phyloP scores from a whole-genome alignment of 1,140 invertebrate species.

The Cardiocondyla obscurior region DNA sequence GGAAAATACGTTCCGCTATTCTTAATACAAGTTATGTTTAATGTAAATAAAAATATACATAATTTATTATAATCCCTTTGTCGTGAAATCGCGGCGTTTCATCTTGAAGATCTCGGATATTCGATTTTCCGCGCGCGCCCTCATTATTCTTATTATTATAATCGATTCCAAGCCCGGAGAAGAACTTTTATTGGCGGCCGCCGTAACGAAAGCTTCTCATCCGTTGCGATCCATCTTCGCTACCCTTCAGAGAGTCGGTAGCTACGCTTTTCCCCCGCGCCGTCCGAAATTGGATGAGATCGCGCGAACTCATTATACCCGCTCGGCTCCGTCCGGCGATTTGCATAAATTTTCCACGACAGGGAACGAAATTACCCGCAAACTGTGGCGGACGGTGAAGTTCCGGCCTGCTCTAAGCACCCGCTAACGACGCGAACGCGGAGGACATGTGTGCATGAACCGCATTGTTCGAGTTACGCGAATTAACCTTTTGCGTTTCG shows the following conservation, averaged over 20 bases:
- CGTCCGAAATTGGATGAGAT: constrained; percentile 67
- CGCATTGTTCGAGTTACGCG: constrained; percentile 40
- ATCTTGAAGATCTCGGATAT: not conserved
- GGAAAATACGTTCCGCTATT: not conserved
- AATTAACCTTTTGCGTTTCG: constrained; percentile 40
- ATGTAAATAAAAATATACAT: not conserved
- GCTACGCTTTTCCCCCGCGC: constrained; percentile 50
- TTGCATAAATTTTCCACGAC: constrained; percentile 73
- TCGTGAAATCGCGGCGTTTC: not conserved
- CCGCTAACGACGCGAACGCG: constrained; percentile 49
- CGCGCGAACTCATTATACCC: constrained; percentile 59
- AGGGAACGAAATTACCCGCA: constrained; percentile 72
- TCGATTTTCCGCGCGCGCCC: not conserved
- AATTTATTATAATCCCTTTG: constrained; percentile 1
- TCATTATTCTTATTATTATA: constrained; percentile 36
- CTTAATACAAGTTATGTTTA: not conserved
- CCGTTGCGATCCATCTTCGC: not conserved
- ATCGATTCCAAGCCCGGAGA: not conserved
- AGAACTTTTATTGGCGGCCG: not conserved
- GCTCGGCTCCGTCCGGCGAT: constrained; percentile 55
- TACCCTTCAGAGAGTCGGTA: not conserved
- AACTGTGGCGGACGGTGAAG: constrained; percentile 51
- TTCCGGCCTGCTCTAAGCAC: constrained; percentile 63
- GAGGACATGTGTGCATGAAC: constrained; percentile 10
- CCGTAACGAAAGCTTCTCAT: constrained; percentile 23